These are phyloP conservation scores for Caenorhabditis wallacei DNA, from an alignment of 2,888 invertebrate species.

Conservation along the genomic window DNA sequence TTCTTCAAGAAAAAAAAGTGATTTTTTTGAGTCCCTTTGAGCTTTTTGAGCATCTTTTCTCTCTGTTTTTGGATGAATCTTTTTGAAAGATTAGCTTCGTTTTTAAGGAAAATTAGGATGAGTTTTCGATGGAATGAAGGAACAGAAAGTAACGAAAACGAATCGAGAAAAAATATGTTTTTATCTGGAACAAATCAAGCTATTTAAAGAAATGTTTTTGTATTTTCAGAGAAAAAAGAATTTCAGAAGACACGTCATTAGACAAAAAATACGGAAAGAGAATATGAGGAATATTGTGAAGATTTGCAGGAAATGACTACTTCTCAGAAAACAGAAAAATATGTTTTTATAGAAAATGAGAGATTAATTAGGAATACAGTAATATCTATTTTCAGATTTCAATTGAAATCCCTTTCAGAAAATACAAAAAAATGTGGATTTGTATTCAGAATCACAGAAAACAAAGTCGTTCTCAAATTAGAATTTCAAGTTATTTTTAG, in stretches of 20 bases:
- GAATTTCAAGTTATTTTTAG: neutral
- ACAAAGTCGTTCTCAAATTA: too few relatives aligned
- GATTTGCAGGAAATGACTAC: neutral
- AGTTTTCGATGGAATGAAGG: constrained; percentile 10
- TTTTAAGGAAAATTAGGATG: constrained; percentile 5
- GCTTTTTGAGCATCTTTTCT: neutral
- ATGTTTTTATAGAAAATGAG: neutral
- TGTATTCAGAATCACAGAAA: neutral
- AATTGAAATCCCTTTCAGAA: too few relatives aligned
- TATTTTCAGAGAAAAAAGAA: neutral
- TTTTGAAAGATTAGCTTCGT: constrained; percentile 31
- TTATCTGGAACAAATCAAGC: constrained; percentile 5
- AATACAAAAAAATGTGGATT: neutral
- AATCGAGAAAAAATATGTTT: neutral
- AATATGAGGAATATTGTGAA: too few relatives aligned
- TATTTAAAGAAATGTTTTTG: constrained; percentile 24
- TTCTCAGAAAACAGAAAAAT: neutral
- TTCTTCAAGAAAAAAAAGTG: neutral
- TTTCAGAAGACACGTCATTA: neutral
- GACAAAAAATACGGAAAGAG: neutral
- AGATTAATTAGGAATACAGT: too few relatives aligned
- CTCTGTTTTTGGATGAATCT: neutral
- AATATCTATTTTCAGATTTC: too few relatives aligned
- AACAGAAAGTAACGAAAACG: constrained; percentile 18
- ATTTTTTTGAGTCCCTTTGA: neutral